Evolutionary conservation across 2,797 vertebrate genomes (phyloP), one percentile per base, ranked within the genome.

Genomic region (Anguilla obscura): DNA sequence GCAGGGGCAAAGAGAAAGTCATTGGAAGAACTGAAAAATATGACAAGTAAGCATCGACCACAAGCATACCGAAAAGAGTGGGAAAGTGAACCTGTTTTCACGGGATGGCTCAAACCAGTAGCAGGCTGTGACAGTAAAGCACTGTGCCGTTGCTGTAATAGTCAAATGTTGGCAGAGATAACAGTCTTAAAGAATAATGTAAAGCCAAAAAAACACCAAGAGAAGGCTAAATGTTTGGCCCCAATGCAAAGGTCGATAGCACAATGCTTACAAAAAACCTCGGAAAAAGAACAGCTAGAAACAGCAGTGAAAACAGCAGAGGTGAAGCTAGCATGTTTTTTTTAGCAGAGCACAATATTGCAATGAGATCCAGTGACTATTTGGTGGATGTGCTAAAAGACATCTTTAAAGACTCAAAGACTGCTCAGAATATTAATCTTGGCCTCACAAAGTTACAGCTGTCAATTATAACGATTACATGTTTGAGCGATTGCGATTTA

Each of bases 221-320:
- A 88, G 45, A 88, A 88, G 50, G 69, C 50, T 27, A 89, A 86
- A 54, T 71, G 27, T 79, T 54, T 89, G 48, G 54, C 56, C 21
- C 85, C 87, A 88, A 48, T 66, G 27, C 87, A 88, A 45, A 85
- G 69, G 56, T 88, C 85, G 69, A 88, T 90, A 84, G 18, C 85
- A 50, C 80, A 90, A 7, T 79, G 85, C 40, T 14, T 87, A n/a
- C 85, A 85, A 58, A 88, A 52, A 85, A 52, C 40, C 0, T 71
- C 30, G 3, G 84, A 84, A 86, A 74, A 86, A 48, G 85, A 27
- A 16, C 33, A 48, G 21, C n/a, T 69, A 66, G 60, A 86, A 63
- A 86, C 58, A 18, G 71, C 86, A 36, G 27, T 85, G 40, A 83
- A 86, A 66, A 87, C 80, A 71, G 58, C 85, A 82, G 85, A 86